phyloP scores from a whole-genome alignment of 2,888 invertebrate genomes.

The Neoascia interrupta region DNA sequence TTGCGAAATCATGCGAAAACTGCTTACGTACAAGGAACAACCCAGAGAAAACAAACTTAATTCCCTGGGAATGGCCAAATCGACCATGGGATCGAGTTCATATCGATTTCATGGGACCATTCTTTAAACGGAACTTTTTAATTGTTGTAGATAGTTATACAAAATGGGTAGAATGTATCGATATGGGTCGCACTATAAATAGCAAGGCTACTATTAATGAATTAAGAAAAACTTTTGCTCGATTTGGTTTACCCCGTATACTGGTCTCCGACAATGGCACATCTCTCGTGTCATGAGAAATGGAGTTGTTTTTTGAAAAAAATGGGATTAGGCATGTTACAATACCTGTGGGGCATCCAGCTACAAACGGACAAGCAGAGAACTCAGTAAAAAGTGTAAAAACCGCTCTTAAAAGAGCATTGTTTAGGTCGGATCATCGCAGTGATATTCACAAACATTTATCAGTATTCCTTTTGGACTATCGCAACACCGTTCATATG shows the following conservation, averaged over 20 bases:
- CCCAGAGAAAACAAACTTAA: conserved; percentile 33
- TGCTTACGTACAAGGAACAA: conserved; percentile 42
- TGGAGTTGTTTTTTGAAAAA: conserved; percentile 42
- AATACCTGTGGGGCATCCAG: conserved; percentile 14
- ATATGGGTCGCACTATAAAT: conserved; percentile 19
- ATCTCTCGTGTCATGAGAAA: no score
- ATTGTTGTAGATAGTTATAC: conserved; percentile 69
- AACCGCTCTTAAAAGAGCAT: not conserved
- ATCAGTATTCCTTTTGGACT: conserved; percentile 9
- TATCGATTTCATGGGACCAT: conserved; percentile 54
- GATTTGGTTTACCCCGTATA: conserved; percentile 70
- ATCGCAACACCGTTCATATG: conserved; percentile 10
- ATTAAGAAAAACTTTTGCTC: conserved; percentile 49
- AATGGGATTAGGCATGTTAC: conserved; percentile 50
- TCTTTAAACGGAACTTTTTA: conserved; percentile 47
- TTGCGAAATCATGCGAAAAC: conserved; percentile 45
- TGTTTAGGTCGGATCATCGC: not conserved
- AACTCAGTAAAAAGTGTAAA: conserved; percentile 25
- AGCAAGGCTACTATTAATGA: not conserved
- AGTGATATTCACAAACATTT: not conserved
- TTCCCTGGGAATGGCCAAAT: conserved; percentile 30
- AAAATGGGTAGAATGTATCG: conserved; percentile 69
- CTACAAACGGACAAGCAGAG: conserved; percentile 26
- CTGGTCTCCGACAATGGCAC: conserved; percentile 70
- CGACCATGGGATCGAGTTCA: conserved; percentile 43